Evolutionary conservation across 2,797 vertebrate species (phyloP).

Genomic region (Phoebastria nigripes): DNA sequence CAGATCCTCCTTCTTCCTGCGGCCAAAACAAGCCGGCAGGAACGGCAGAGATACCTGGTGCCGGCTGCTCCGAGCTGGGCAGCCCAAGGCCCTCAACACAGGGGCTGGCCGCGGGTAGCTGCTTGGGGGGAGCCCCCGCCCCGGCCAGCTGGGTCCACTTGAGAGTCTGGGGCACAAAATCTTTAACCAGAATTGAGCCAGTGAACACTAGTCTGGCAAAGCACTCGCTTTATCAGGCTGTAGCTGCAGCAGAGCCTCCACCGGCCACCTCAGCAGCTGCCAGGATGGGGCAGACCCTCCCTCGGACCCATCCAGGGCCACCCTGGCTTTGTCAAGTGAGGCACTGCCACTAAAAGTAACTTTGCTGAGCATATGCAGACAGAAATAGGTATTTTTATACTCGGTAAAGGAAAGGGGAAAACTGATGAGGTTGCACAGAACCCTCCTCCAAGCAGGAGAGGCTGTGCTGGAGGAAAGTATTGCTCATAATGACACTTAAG

Average conservation of each 20-base stretch:
- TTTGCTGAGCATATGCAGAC: neutral
- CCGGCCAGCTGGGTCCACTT: neutral
- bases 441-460: slow-evolving; percentile 65
- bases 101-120: neutral
- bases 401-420: neutral
- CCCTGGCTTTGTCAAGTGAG: neutral
- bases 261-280: neutral
- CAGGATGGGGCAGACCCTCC: accelerated
- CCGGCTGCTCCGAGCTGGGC: accelerated
- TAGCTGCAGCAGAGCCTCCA: neutral
- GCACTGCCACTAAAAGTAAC: neutral
- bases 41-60: neutral
- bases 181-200: neutral
- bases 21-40: accelerated
- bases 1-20: neutral
- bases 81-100: neutral
- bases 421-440: slow-evolving; percentile 41
- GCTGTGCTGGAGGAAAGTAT: slow-evolving; percentile 67
- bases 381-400: neutral
- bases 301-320: neutral
- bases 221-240: accelerated
- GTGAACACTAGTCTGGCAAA: neutral
- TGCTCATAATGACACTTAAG: slow-evolving; percentile 72
- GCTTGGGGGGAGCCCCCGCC: neutral
- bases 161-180: neutral